phyloP scores from a whole-genome alignment of 2,797 vertebrate genomes.

The Liasis olivaceus region DNA sequence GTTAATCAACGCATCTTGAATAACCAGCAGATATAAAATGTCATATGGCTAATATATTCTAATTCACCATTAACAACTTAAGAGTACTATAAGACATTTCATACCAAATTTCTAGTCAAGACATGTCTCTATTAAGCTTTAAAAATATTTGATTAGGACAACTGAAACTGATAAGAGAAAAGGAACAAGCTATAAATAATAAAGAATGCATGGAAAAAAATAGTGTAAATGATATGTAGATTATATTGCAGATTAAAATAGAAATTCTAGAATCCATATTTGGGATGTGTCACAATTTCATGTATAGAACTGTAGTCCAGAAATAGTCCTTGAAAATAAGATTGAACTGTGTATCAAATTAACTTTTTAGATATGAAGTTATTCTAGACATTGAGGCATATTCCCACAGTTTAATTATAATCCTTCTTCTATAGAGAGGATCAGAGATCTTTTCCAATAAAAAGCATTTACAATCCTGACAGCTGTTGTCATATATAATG shows the following conservation, averaged over 20 bases:
- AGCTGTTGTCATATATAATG: background rate
- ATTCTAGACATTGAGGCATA: background rate
- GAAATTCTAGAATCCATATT: background rate
- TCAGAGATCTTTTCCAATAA: background rate
- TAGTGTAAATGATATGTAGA: background rate
- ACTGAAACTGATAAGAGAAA: background rate
- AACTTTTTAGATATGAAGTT: background rate
- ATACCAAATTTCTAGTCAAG: background rate
- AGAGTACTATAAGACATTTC: background rate
- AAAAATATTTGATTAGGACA: background rate
- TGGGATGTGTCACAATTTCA: background rate
- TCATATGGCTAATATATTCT: background rate
- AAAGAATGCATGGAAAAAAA: background rate
- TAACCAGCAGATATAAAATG: background rate
- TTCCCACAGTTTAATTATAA: background rate
- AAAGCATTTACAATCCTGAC: background rate
- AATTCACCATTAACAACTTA: background rate
- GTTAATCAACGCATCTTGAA: background rate
- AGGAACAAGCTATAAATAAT: background rate
- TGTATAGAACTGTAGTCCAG: background rate
- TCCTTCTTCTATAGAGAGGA: background rate
- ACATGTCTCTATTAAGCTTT: background rate
- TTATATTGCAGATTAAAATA: background rate
- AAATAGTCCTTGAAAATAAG: background rate
- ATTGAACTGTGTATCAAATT: background rate